Percentiles rank a stretch among this genome's conserved stretches.
Conservation (phyloP, 2,797 vertebrate genomes). For the Poeciliopsis turneri region DNA sequence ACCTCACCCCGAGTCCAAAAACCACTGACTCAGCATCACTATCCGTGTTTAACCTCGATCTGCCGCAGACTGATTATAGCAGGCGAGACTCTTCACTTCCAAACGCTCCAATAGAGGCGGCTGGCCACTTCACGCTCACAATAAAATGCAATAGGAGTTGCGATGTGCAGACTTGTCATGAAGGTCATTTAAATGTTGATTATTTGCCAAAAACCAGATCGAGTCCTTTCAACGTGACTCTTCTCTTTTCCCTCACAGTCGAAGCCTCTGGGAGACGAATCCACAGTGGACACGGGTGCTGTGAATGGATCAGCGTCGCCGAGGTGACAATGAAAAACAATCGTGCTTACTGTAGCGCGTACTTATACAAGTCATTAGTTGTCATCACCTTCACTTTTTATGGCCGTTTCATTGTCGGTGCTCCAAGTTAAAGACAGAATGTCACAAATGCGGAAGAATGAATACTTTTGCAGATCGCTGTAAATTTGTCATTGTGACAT, state of each 20-base stretch:
- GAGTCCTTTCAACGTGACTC: not conserved
- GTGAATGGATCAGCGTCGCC: slow-evolving; percentile 84
- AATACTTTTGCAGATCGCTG: not conserved
- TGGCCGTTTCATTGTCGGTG: not conserved
- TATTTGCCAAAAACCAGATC: slow-evolving; percentile 13
- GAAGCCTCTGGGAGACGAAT: slow-evolving; percentile 85
- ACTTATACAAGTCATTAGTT: not conserved
- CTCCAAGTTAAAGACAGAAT: not conserved
- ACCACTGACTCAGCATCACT: slow-evolving; percentile 44
- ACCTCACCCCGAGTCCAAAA: slow-evolving; percentile 41
- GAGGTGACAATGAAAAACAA: slow-evolving; percentile 78
- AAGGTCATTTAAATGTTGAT: slow-evolving; percentile 44
- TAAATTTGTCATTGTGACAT: slow-evolving; percentile 9
- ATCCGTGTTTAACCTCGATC: slow-evolving; percentile 17
- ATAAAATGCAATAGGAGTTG: slow-evolving; percentile 2
- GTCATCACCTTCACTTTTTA: not conserved
- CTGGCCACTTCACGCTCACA: not conserved
- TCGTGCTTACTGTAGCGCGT: not conserved
- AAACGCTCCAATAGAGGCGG: slow-evolving; percentile 13
- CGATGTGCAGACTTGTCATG: not conserved
- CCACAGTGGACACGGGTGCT: slow-evolving; percentile 77
- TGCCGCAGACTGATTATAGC: slow-evolving; percentile 18
- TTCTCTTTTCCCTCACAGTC: slow-evolving; percentile 70
- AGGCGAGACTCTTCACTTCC: slow-evolving; percentile 17
- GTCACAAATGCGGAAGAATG: not conserved